Evolutionary conservation across 2,797 vertebrate genomes (phyloP), one percentile per base, ranked within the genome.

Genomic region (Erethizon dorsatum): DNA sequence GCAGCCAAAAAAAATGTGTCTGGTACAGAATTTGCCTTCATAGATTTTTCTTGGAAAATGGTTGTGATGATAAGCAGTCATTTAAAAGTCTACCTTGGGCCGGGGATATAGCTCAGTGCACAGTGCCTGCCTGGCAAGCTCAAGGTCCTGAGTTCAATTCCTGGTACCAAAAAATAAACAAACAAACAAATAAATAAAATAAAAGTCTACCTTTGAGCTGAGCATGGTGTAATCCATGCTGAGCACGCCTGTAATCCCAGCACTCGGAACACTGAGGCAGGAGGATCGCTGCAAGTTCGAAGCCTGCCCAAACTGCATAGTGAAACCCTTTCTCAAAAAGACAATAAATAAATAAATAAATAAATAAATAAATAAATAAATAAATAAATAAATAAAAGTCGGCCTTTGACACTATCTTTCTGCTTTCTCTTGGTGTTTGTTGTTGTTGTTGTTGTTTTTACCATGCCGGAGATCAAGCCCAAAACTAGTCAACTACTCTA

Each of bases 31-130:
- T 93, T 86, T 95, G 47, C 54, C 71, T 82, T 96, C 45, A 2
- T 93, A 73, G 85, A 67, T 93, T 91, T 91, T 84, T 65, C 63
- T 92, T 94, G 57, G 67, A 87, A 95, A 80, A 79, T 93, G 73
- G 79, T 18, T 78, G 91, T 92, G 65, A 88, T 96, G 91, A 69
- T 83, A 88, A 95, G 22, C 75, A 95, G 80, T 95, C 87, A 95
- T 95, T 95, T 95, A 45, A 96, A 95, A 57, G 47, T 95, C 33
- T 69, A 69, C 17, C 10, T 69, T 69, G 37, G 37, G 37, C 37
- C 37, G 37, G 37, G 37, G 37, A 41, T 41, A 41, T 41, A 41
- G 37, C 37, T 41, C 37, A 41, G 37, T 41, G 37, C 37, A 41
- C 37, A 41, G 37, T 41, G 37, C 37, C 37, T 41, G 37, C 37